phyloP scores from a whole-genome alignment of 2,797 vertebrate genomes.

The Cetoscarus ocellatus region DNA sequence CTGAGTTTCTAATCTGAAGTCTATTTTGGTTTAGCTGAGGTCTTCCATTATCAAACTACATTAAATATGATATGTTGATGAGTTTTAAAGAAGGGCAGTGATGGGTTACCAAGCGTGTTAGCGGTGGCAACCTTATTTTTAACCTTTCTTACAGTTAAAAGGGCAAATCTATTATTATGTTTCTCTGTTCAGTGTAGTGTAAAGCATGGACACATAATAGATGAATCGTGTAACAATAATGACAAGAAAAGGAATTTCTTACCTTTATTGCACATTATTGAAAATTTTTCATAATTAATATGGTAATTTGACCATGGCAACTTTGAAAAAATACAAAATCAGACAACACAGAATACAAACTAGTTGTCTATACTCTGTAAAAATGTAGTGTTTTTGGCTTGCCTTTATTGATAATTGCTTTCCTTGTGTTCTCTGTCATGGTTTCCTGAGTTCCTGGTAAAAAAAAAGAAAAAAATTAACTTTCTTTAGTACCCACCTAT shows the following conservation, averaged over 20 bases:
- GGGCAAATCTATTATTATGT: background rate
- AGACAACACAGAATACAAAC: too few species aligned
- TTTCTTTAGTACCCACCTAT: too few species aligned
- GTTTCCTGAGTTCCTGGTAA: too few species aligned
- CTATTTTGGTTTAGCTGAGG: conserved; percentile 46
- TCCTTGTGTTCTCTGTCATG: too few species aligned
- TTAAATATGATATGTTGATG: conserved; percentile 44
- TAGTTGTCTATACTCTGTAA: too few species aligned
- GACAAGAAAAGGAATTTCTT: conserved; percentile 11
- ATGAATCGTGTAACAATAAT: conserved; percentile 6
- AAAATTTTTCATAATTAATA: conserved; percentile 7
- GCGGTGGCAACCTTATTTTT: conserved; percentile 12
- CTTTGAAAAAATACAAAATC: too few species aligned
- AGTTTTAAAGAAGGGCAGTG: conserved; percentile 48
- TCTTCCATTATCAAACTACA: conserved; percentile 32
- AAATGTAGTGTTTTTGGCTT: too few species aligned
- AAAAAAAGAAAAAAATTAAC: too few species aligned
- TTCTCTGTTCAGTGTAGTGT: conserved; percentile 27
- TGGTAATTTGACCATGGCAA: too few species aligned
- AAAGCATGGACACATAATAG: conserved; percentile 19
- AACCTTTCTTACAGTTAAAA: conserved; percentile 8
- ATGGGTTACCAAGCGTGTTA: conserved; percentile 37
- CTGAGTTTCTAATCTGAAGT: conserved; percentile 55
- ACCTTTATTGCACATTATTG: background rate
- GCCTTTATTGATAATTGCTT: too few species aligned